phyloP scores from a whole-genome alignment of 2,888 invertebrate species.

The Cantharis rustica region DNA sequence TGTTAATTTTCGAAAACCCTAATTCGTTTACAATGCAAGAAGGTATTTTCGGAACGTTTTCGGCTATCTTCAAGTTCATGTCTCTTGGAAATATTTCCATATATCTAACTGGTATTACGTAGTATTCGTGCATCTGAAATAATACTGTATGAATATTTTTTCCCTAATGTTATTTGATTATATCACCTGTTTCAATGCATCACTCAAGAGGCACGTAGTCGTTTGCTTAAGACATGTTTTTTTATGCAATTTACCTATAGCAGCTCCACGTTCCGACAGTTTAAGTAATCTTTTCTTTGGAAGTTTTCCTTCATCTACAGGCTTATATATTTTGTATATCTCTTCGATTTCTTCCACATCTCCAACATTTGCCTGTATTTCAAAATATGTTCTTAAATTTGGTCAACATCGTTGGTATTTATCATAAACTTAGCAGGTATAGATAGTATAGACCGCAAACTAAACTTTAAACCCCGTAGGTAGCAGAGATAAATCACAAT shows the following conservation, averaged over 20 bases:
- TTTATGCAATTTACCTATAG: not conserved
- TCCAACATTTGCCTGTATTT: not conserved
- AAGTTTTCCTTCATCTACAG: not conserved
- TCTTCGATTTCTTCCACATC: not conserved
- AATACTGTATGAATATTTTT: not conserved
- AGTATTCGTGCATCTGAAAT: not conserved
- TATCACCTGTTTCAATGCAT: not conserved
- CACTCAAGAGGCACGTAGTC: not conserved
- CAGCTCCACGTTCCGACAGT: slow-evolving; percentile 7
- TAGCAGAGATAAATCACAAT: no score
- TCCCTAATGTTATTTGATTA: not conserved
- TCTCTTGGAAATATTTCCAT: not conserved
- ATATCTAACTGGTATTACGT: not conserved
- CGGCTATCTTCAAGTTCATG: not conserved
- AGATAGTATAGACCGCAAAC: no score
- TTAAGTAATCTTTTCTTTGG: slow-evolving; percentile 10
- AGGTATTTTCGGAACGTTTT: not conserved
- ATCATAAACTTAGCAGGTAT: no score
- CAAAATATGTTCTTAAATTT: no score
- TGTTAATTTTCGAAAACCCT: not conserved
- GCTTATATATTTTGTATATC: not conserved
- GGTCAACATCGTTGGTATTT: no score
- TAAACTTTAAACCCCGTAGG: no score
- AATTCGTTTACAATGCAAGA: not conserved
- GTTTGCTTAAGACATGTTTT: not conserved